Evolutionary conservation across 2,888 invertebrate species (phyloP), one percentile per base, ranked within the genome.

Genomic region (Drosophila parthenogenetica): DNA sequence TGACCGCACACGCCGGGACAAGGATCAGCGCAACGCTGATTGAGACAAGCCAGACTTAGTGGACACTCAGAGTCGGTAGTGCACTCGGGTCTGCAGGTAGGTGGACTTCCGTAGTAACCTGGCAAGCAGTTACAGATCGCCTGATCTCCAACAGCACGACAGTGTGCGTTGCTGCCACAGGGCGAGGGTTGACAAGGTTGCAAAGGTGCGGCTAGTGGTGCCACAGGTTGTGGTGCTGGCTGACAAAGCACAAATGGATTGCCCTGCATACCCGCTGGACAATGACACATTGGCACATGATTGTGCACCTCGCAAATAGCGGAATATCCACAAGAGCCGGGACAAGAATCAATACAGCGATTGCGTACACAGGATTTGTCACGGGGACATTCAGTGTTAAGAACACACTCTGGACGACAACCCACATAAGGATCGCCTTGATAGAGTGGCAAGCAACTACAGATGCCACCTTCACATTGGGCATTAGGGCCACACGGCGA

Each of bases 331-430:
- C 96, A 96, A 16, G 94, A 94, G 66, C 95, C 94, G 2, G 93
- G 92, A 90, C 96, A 96, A 16, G 96, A 96, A 90, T 96, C 95
- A 66, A 92, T 93, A 88, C 96, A 96, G 92, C 95, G 96, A 81
- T 94, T 94, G 87, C 95, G 95, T 39, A 95, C 94, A 87, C 96
- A 96, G 14, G 96, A 95, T 87, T 94, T 93, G 82, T 95, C 93
- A 77, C 93, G 94, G 0, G 94, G 79, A 88, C 96, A 96, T 92
- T 96, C 95, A 62, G 94, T 94, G 89, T 95, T 96, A 71, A 95
- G 94, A 25, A 95, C 93, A 90, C 96, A 96, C 92, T 96, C 95
- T 11, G 96, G 96, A 68, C 95, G 93, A 90, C 96, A 96, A 75
- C 94, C 95, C 22, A 95, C 95, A 1, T 95, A 95, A 54, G 96